phyloP scores from a whole-genome alignment of 37 sponge, comb jelly and placozoan species.

The Beroe forskalii region DNA sequence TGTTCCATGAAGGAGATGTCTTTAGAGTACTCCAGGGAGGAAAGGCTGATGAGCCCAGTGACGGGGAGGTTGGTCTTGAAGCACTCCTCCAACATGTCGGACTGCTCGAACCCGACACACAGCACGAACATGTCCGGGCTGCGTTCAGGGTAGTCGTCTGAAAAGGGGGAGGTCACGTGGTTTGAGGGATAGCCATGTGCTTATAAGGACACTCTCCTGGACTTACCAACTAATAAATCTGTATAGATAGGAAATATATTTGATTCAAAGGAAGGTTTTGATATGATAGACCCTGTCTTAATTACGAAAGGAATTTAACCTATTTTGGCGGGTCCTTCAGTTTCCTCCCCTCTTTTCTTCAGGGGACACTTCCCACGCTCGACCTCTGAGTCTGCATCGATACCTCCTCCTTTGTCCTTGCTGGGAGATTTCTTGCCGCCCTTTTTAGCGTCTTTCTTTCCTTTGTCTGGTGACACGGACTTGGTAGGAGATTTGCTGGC shows the following conservation, averaged over 20 bases:
- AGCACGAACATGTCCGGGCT: slow-evolving; percentile 39
- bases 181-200: too few relatives aligned
- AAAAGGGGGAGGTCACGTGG: too few relatives aligned
- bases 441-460: neutral
- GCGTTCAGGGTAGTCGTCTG: slow-evolving; percentile 51
- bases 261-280: too few relatives aligned
- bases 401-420: neutral
- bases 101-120: slow-evolving; percentile 48
- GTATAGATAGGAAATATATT: too few relatives aligned
- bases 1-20: slow-evolving; percentile 44
- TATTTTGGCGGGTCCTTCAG: slow-evolving; percentile 47
- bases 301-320: too few relatives aligned
- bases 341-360: slow-evolving; percentile 61
- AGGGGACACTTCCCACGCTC: slow-evolving; percentile 27
- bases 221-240: too few relatives aligned
- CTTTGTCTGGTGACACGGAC: slow-evolving; percentile 45
- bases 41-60: neutral
- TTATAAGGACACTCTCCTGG: too few relatives aligned
- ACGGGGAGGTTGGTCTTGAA: slow-evolving; percentile 17
- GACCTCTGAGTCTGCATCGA: slow-evolving; percentile 32
- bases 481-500: slow-evolving; percentile 43
- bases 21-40: neutral
- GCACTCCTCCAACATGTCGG: slow-evolving; percentile 39
- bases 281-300: too few relatives aligned
- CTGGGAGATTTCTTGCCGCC: slow-evolving; percentile 10